These are phyloP conservation scores for Ascidia mentula DNA, from an alignment of 23 tunicate genomes.

Conservation along the genomic window DNA sequence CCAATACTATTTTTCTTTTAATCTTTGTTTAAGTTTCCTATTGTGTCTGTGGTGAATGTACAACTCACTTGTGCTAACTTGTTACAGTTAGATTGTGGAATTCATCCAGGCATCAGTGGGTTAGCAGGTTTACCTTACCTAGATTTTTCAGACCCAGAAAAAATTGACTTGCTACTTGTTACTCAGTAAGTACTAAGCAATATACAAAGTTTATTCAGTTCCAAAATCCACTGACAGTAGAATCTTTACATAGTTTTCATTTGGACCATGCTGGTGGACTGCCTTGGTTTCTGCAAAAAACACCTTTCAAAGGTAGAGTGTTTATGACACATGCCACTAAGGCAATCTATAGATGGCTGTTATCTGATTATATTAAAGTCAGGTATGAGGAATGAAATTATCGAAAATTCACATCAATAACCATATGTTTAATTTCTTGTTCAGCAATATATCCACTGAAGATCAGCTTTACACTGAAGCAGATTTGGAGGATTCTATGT, in stretches of 20 bases:
- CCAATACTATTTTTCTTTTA: too few species aligned
- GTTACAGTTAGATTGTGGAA: conserved; percentile 90
- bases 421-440: not conserved
- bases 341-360: conserved; percentile 90
- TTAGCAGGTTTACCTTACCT: conserved; percentile 88
- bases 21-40: too few species aligned
- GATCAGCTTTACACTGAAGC: conserved; percentile 89
- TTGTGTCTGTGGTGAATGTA: too few species aligned
- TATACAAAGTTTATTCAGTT: not conserved
- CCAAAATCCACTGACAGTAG: not conserved
- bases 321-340: conserved; percentile 98
- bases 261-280: conserved; percentile 95
- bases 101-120: conserved; percentile 96
- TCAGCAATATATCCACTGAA: conserved; percentile 89
- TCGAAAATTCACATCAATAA: too few species aligned
- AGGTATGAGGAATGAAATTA: too few species aligned
- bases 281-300: conserved; percentile 93
- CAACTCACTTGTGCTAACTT: too few species aligned
- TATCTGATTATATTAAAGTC: conserved; percentile 95
- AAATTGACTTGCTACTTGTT: conserved; percentile 80
- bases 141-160: conserved; percentile 80
- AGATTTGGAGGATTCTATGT: conserved; percentile 91
- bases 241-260: conserved; percentile 65
- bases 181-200: conserved; percentile 62
- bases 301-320: conserved; percentile 91